Evolutionary conservation across 2,797 vertebrate species (phyloP).

Genomic region (Onychomys torridus): DNA sequence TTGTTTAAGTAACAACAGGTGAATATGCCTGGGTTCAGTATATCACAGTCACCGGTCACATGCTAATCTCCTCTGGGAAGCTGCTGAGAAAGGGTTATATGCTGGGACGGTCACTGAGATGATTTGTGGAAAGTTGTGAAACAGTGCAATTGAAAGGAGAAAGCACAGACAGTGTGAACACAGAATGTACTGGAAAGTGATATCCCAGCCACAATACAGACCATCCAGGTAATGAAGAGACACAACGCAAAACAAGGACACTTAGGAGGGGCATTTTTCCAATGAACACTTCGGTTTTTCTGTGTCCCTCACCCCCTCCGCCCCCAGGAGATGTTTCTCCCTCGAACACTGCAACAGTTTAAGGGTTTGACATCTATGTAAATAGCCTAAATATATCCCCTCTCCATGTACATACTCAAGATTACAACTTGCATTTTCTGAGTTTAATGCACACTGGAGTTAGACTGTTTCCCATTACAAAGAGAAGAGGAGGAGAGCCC

Average conservation of each 20-base stretch:
- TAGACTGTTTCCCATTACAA: constrained; percentile 87
- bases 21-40: not conserved
- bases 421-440: constrained; percentile 81
- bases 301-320: not conserved
- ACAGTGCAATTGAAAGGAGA: not conserved
- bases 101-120: not conserved
- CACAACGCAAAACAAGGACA: not conserved
- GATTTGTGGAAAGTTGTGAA: not conserved
- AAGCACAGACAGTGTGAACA: not conserved
- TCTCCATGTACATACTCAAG: constrained; percentile 75
- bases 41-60: not conserved
- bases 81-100: not conserved
- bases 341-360: constrained; percentile 68
- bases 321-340: constrained; percentile 13
- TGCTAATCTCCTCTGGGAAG: not conserved
- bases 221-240: not conserved
- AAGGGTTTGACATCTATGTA: constrained; percentile 76
- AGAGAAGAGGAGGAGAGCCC: constrained; percentile 75
- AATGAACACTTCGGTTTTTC: not conserved
- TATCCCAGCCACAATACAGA: not conserved
- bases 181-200: constrained; percentile 34
- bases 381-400: constrained; percentile 81
- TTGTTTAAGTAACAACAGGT: not conserved
- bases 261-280: not conserved
- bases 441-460: constrained; percentile 81